A percentile compares a stretch with the other conserved stretches of the same genome.
Conservation (phyloP, 2,113 vertebrate genomes). For the Coreoperca whiteheadi region DNA sequence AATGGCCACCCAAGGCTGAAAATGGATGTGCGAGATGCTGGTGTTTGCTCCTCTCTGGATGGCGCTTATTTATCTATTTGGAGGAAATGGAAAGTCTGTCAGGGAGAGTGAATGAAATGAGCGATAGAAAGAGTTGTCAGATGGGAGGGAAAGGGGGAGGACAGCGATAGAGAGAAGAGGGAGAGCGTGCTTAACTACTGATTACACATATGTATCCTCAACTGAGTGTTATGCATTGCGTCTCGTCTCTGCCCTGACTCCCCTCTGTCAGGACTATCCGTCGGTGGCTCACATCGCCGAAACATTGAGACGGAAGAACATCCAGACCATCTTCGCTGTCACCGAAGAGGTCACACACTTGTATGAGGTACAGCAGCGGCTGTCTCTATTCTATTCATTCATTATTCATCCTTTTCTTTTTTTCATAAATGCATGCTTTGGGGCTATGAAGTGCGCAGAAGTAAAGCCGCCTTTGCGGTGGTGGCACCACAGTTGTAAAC, state of each 20-base stretch:
- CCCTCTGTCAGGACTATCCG: slow-evolving; percentile 12
- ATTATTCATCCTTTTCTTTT: background rate
- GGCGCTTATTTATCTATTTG: slow-evolving; percentile 71
- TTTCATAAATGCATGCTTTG: background rate
- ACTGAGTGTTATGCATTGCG: slow-evolving; percentile 41
- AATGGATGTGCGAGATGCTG: slow-evolving; percentile 39
- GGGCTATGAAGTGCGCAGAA: too few relatives aligned
- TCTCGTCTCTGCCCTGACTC: slow-evolving; percentile 22
- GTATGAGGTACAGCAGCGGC: slow-evolving; percentile 14
- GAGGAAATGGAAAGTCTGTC: slow-evolving; percentile 66
- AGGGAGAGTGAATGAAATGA: slow-evolving; percentile 63
- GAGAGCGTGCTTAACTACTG: slow-evolving; percentile 46
- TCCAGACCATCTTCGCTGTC: slow-evolving; percentile 40
- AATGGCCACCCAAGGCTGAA: slow-evolving; percentile 51
- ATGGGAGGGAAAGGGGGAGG: slow-evolving; percentile 42
- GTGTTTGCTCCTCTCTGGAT: slow-evolving; percentile 41
- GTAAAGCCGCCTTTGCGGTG: background rate
- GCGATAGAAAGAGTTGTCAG: slow-evolving; percentile 52
- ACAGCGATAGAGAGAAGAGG: slow-evolving; percentile 32
- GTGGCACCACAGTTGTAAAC: background rate
- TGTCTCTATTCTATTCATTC: background rate
- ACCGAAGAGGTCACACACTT: background rate
- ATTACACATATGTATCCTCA: slow-evolving; percentile 55
- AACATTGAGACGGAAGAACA: slow-evolving; percentile 29
- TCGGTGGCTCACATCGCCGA: background rate